Conservation (phyloP, 2,113 vertebrate genomes). For the Serinus canaria region DNA sequence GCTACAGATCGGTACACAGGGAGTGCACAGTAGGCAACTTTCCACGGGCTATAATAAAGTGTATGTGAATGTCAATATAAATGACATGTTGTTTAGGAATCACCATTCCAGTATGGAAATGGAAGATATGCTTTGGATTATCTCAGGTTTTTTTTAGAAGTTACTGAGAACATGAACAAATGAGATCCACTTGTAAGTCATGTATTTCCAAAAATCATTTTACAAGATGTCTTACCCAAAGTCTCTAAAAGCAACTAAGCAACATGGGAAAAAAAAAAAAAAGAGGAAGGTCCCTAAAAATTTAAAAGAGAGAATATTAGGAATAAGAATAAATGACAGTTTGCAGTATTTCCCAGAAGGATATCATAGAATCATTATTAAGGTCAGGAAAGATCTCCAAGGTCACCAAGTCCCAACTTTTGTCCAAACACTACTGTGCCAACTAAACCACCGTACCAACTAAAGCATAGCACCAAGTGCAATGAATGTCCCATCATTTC, state of each 20-base stretch:
- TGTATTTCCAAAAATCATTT: not conserved
- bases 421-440: not conserved
- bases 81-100: not conserved
- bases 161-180: not conserved
- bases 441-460: not conserved
- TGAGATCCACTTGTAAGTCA: not conserved
- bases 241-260: not conserved
- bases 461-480: not conserved
- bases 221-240: not conserved
- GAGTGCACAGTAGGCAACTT: not conserved
- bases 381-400: not conserved
- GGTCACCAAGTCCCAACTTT: not conserved
- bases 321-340: not conserved
- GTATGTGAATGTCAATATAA: not conserved
- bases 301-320: not conserved
- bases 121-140: rapidly evolving
- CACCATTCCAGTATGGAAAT: not conserved
- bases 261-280: not conserved
- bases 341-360: not conserved
- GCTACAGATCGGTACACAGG: not conserved
- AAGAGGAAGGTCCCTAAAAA: not conserved
- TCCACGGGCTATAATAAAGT: not conserved
- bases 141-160: not conserved
- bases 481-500: not conserved
- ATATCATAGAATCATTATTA: not conserved